Evolutionary conservation across 2,888 invertebrate species (phyloP).

Genomic region (Ommatoiulus sabulosus): DNA sequence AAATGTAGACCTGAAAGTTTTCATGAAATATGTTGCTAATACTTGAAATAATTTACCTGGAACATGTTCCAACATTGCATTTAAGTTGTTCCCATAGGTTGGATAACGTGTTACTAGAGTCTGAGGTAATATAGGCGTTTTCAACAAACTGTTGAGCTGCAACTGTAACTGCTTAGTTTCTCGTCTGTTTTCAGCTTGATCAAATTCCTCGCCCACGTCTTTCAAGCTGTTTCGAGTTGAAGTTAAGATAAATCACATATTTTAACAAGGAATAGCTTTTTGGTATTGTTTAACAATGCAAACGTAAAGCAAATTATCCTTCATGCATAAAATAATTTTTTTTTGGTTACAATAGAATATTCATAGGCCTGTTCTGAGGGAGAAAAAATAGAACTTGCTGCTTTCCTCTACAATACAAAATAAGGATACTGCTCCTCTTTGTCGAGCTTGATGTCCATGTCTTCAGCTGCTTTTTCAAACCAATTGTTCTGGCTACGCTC

Average conservation of each 20-base stretch:
- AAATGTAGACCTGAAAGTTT: background rate
- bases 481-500: conserved; percentile 81
- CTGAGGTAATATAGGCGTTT: conserved; percentile 18
- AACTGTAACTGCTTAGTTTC: conserved; percentile 51
- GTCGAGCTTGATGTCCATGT: conserved; percentile 86
- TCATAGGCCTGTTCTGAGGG: too few relatives aligned
- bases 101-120: background rate
- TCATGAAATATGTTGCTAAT: background rate
- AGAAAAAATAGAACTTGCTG: background rate
- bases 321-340: background rate
- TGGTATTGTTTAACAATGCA: background rate
- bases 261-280: background rate
- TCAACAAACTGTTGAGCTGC: conserved; percentile 27
- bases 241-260: conserved; percentile 5
- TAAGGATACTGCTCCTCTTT: conserved; percentile 70
- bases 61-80: conserved; percentile 36
- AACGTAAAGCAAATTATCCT: background rate
- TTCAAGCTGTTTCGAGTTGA: conserved; percentile 38
- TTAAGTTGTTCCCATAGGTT: conserved; percentile 26
- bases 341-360: too few relatives aligned
- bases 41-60: background rate
- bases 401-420: background rate
- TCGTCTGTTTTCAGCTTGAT: background rate
- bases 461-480: conserved; percentile 86
- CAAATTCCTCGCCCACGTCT: conserved; percentile 45